phyloP scores from a whole-genome alignment of 2,797 vertebrate species.

The Atherinosoma microstoma region DNA sequence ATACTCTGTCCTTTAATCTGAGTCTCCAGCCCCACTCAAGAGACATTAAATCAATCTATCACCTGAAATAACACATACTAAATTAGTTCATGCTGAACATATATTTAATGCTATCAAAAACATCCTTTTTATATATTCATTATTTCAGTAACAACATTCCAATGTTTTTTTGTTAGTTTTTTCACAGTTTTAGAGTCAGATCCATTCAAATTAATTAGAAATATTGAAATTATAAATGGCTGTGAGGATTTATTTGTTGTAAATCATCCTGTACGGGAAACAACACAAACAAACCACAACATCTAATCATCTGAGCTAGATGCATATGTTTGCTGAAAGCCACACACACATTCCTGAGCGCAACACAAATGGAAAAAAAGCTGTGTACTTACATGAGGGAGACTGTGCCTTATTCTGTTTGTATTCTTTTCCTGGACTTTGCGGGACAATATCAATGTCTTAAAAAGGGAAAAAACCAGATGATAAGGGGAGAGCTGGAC shows the following conservation, averaged over 20 bases:
- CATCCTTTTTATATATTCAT: neutral
- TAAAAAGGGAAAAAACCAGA: conserved; percentile 29
- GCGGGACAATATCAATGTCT: conserved; percentile 45
- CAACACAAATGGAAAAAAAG: conserved; percentile 39
- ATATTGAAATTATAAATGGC: neutral
- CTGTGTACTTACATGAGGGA: conserved; percentile 67
- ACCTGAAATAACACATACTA: neutral
- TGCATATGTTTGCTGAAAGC: conserved; percentile 16
- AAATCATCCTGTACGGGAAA: conserved; percentile 7
- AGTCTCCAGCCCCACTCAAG: conserved; percentile 5
- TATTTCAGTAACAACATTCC: neutral
- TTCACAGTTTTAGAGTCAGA: neutral
- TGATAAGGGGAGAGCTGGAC: conserved; percentile 34
- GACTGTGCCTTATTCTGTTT: conserved; percentile 33
- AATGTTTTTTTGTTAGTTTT: neutral
- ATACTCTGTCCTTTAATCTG: neutral
- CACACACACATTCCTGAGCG: conserved; percentile 36
- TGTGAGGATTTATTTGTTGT: neutral
- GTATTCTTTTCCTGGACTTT: conserved; percentile 35
- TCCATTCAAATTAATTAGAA: neutral
- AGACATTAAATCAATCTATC: conserved; percentile 13
- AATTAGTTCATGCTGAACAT: neutral
- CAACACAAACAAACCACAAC: conserved; percentile 8
- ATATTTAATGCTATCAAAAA: neutral
- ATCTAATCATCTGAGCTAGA: conserved; percentile 9